Percentiles rank a stretch among this genome's conserved stretches.
phyloP scores from a whole-genome alignment of 2,888 invertebrate genomes.

The Lasioglossum figueresi region DNA sequence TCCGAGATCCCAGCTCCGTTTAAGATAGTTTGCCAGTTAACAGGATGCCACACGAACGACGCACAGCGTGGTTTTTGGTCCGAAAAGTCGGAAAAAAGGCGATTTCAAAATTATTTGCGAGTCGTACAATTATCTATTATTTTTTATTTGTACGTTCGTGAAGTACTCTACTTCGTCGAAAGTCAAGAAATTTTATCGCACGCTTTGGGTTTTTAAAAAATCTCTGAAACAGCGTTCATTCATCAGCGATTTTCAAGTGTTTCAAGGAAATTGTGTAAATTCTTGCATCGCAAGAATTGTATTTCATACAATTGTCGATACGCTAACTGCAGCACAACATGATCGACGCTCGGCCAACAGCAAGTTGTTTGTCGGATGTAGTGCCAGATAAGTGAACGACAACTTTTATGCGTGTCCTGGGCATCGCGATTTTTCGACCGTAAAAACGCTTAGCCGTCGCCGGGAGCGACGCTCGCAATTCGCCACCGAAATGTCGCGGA shows the following conservation, averaged over 20 bases:
- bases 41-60: background rate
- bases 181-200: too few species aligned
- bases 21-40: background rate
- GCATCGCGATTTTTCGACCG: conserved; percentile 15
- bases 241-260: too few species aligned
- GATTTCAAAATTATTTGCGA: too few species aligned
- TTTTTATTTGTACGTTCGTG: too few species aligned
- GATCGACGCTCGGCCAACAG: background rate
- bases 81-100: too few species aligned
- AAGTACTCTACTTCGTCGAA: too few species aligned
- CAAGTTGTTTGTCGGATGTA: background rate
- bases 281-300: too few species aligned
- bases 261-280: too few species aligned
- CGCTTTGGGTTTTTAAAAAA: too few species aligned
- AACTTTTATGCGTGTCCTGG: background rate
- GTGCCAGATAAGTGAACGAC: background rate
- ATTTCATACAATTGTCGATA: background rate
- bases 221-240: too few species aligned
- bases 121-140: too few species aligned
- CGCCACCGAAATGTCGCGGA: conserved; percentile 3
- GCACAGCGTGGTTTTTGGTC: too few species aligned
- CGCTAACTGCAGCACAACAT: background rate
- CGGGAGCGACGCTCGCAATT: conserved; percentile 2
- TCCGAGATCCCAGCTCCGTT: background rate
- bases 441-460: conserved; percentile 3